Evolutionary conservation across 1,140 invertebrate species (phyloP), one percentile per base, ranked within the genome.

Genomic region (Drosophila tristis): DNA sequence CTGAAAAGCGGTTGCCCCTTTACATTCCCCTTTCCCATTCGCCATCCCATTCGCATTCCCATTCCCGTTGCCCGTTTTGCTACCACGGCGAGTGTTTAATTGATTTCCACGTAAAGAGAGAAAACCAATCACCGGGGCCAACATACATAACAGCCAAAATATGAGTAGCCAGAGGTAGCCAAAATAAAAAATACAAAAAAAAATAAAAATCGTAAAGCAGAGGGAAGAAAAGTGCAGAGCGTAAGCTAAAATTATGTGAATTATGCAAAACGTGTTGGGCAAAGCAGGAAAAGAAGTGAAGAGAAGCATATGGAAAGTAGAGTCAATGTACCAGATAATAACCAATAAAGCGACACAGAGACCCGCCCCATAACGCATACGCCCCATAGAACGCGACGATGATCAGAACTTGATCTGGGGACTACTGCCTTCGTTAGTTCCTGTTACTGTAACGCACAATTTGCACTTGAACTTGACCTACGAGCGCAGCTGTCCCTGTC

Each of bases 261-360:
- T 80, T 85, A 85, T 85, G 80, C 80, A 85, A 85, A 85, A 85
- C 71, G 81, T 85, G 76, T 74, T 72, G 75, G 53, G 31, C n/a
- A 44, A 39, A 39, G 35, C 35, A 4, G 35, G 16, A 29, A 60
- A 25, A 16, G 7, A 42, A 25, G 15, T 5, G 29, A 43, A 39
- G 26, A 29, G 5, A 20, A 43, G 26, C 35, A 39, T 4, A 39
- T 39, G 4, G 13, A 35, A 50, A 8, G 35, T 20, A 57, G 45
- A 67, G 77, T 79, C 54, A 80, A 72, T 64, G 66, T 31, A 60
- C 62, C 62, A 23, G 29, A 50, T 29, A 56, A 47, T 8, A 65
- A 31, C n/a, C n/a, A 16, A 51, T 55, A 55, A 43, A 31, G 29
- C 13, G 42, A 53, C 9, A 39, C 7, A 9, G 4, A 11, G 16